A percentile compares a stretch with the other conserved stretches of the same genome.
Conservation (phyloP, 1,140 invertebrate genomes). For the Drosophila miranda region DNA sequence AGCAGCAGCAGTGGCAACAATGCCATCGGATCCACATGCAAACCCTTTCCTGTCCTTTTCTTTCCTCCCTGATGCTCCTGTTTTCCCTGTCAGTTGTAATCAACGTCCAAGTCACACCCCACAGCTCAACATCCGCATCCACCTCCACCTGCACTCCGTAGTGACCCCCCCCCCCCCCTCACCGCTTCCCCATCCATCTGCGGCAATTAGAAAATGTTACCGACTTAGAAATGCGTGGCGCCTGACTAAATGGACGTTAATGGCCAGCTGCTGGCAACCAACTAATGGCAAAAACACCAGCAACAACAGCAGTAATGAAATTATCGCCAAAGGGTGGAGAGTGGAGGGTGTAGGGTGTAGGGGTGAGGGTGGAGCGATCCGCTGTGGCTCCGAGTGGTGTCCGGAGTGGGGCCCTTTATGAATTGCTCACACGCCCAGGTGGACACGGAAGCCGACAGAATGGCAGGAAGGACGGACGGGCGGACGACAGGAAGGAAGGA, state of each 20-base stretch:
- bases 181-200: constrained; percentile 27
- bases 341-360: not conserved
- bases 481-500: not conserved
- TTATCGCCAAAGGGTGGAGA: constrained; percentile 49
- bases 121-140: constrained; percentile 11
- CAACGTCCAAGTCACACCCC: constrained; percentile 62
- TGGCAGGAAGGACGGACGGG: not conserved
- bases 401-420: constrained; percentile 30
- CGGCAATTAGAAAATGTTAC: constrained; percentile 77
- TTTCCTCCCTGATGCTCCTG: constrained; percentile 16
- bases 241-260: constrained; percentile 77
- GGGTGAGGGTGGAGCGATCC: not conserved
- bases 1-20: constrained; percentile 28
- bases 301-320: constrained; percentile 69
- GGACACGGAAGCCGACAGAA: constrained; percentile 30
- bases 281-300: constrained; percentile 63
- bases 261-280: constrained; percentile 72
- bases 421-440: constrained; percentile 75
- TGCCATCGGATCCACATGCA: constrained; percentile 45
- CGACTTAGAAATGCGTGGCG: constrained; percentile 78
- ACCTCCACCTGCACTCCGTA: not conserved
- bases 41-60: constrained; percentile 14
- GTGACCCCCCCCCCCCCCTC: not conserved
- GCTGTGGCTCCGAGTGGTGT: constrained; percentile 2
- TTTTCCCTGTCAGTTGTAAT: constrained; percentile 67